Evolutionary conservation across 2,797 vertebrate species (phyloP), one percentile per base, ranked within the genome.

Genomic region (Tenualosa ilisha): DNA sequence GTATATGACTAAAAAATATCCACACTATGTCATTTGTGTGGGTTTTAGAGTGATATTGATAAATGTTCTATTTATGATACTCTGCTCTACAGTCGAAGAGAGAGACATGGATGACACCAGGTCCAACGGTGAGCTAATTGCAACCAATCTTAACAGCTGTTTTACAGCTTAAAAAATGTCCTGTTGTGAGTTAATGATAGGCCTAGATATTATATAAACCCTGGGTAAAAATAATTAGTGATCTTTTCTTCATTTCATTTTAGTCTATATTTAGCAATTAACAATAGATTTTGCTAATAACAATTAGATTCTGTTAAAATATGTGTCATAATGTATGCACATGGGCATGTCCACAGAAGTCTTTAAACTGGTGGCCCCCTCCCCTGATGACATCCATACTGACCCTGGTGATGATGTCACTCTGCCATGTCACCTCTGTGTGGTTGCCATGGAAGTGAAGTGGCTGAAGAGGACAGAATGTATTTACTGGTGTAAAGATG

Each of bases 371-470:
- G 5, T 54, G 49, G 24, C 22, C 26, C 51, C n/a, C 20, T 81
- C 50, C 3, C 50, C n/a, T 22, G 24, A 51, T 49, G 3, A 79
- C 46, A 31, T n/a, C 49, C 31, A 49, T 22, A 12, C 65, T 26
- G 51, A 51, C 26, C 61, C 82, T 13, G 90, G 89, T 40, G 54
- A 43, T 65, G 85, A 84, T 0, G 13, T 85, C 22, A 86, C 83
- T 6, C 81, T 88, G 65, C 84, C 81, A 26, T 84, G 82, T 83
- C 86, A 85, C 81, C 86, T 90, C 50, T 85, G 85, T 13, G 82
- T 72, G 17, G 53, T 79, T 51, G 9, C 31, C 54, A 87, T 89
- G 87, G 85, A 88, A 49, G n/a, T 90, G n/a, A 83, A 81, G 11
- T 88, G 87, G 90, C 85, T 84, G 15, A 85, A 31, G 20, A 83